Percentiles rank a stretch among this genome's conserved stretches.
These are phyloP conservation scores for Macrocentrus cingulum DNA, from an alignment of 1,140 invertebrate genomes.

Conservation along the genomic window DNA sequence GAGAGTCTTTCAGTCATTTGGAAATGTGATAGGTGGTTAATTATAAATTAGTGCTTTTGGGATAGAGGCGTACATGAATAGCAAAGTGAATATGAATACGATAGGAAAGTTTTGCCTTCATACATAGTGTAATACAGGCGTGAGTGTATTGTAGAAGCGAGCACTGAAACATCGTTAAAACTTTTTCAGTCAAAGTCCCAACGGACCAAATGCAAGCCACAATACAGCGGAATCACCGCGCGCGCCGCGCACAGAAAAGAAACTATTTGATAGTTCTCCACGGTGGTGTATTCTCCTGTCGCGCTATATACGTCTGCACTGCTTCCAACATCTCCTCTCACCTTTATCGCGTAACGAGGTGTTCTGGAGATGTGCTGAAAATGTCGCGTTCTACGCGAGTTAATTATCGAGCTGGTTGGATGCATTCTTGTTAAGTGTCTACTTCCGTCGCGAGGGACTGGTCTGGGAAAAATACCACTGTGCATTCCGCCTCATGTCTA, in stretches of 20 bases:
- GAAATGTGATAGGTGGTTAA: too few species aligned
- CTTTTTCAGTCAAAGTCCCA: not conserved
- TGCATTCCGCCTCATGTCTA: not conserved
- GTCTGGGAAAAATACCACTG: constrained; percentile 2
- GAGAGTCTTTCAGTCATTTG: too few species aligned
- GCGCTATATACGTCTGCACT: not conserved
- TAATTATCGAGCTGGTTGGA: constrained; percentile 23
- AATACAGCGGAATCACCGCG: not conserved
- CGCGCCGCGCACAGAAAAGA: not conserved
- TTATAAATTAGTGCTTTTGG: too few species aligned
- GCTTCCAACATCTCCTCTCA: not conserved
- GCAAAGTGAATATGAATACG: not conserved
- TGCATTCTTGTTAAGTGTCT: constrained; percentile 19
- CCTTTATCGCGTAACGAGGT: constrained; percentile 15
- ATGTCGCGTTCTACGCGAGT: constrained; percentile 14
- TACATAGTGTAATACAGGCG: not conserved
- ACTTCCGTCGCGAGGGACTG: constrained; percentile 14
- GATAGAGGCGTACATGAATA: not conserved
- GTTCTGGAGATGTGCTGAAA: constrained; percentile 16
- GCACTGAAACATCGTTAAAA: constrained; percentile 4
- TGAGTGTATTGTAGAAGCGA: not conserved
- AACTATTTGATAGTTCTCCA: not conserved
- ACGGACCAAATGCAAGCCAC: not conserved
- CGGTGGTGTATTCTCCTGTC: not conserved
- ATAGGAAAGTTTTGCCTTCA: not conserved